Evolutionary conservation across 2,797 vertebrate genomes (phyloP).

Genomic region (Diplodus sargus): DNA sequence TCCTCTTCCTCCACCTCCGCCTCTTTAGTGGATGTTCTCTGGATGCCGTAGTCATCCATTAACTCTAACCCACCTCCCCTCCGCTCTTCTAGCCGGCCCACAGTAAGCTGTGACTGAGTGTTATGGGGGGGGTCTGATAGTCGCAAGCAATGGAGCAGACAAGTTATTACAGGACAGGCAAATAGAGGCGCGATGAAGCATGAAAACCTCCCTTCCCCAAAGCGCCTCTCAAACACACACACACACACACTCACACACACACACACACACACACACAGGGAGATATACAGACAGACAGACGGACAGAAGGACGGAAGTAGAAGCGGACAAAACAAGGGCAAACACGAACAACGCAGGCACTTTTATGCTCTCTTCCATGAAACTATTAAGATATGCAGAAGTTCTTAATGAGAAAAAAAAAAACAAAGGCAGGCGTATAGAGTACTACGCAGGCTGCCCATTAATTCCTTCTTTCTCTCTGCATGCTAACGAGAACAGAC

Average conservation of each 20-base stretch:
- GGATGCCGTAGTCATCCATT: conserved; percentile 65
- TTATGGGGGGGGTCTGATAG: conserved; percentile 73
- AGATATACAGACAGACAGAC: conserved; percentile 30
- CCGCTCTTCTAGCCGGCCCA: conserved; percentile 39
- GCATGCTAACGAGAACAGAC: conserved; percentile 68
- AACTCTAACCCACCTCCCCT: conserved; percentile 53
- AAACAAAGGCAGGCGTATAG: conserved; percentile 1
- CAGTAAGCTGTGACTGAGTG: conserved; percentile 70
- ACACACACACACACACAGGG: conserved; percentile 17
- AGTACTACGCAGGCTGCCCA: conserved; percentile 21
- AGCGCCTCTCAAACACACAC: conserved; percentile 36
- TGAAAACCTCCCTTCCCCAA: conserved; percentile 70
- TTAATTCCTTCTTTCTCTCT: conserved; percentile 48
- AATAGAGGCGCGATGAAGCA: conserved; percentile 80
- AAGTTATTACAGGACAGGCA: conserved; percentile 83
- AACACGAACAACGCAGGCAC: conserved; percentile 5
- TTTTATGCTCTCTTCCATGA: conserved; percentile 10
- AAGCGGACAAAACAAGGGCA: conserved; percentile 22
- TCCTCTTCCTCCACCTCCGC: conserved; percentile 21
- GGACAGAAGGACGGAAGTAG: conserved; percentile 24
- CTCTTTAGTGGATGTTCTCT: conserved; percentile 46
- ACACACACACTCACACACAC: conserved; percentile 10
- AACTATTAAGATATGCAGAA: conserved; percentile 34
- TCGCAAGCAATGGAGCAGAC: conserved; percentile 76
- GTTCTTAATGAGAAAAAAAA: conserved; percentile 19